Evolutionary conservation across 2,888 invertebrate genomes (phyloP).

Genomic region (Therioaphis trifolii): DNA sequence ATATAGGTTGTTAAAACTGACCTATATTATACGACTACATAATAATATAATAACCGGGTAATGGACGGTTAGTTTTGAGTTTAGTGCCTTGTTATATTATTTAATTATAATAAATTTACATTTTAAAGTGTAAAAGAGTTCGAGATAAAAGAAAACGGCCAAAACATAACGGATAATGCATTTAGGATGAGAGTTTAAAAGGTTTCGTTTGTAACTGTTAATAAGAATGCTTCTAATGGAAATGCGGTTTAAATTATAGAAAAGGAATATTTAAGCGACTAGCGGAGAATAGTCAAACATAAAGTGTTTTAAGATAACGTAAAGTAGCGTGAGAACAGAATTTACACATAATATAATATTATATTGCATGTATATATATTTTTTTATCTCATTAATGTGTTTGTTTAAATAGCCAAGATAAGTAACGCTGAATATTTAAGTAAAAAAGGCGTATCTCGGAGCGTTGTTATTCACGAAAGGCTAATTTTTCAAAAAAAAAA

Average conservation of each 20-base stretch:
- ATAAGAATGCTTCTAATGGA: background rate
- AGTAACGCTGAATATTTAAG: too few relatives aligned
- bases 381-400: background rate
- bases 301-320: slow-evolving; percentile 16
- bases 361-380: too few relatives aligned
- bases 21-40: too few relatives aligned
- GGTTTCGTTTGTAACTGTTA: background rate
- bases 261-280: background rate
- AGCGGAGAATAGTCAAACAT: background rate
- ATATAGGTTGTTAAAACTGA: too few relatives aligned
- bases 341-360: background rate
- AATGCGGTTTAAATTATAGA: background rate
- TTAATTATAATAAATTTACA: too few relatives aligned
- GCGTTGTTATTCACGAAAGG: too few relatives aligned
- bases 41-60: too few relatives aligned
- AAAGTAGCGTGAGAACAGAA: background rate
- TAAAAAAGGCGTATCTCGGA: background rate
- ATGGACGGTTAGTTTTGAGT: too few relatives aligned
- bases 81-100: too few relatives aligned
- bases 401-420: background rate
- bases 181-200: background rate
- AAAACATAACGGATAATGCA: background rate
- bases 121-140: too few relatives aligned
- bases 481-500: too few relatives aligned
- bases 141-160: too few relatives aligned